These are phyloP conservation scores for Anoplolepis gracilipes DNA, from an alignment of 1,140 invertebrate species.

Conservation along the genomic window DNA sequence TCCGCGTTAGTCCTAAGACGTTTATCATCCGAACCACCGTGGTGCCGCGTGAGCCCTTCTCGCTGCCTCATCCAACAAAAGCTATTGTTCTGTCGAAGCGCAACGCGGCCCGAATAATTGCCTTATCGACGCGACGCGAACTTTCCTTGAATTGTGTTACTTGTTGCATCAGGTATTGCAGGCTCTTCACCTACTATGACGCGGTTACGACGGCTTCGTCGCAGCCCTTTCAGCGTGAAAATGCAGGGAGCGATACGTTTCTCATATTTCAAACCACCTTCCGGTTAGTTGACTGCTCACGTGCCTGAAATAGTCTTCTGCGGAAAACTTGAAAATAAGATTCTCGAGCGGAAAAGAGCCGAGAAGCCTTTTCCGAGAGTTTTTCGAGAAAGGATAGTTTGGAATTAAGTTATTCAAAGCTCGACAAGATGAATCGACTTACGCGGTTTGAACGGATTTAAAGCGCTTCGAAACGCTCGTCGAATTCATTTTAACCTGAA, in stretches of 20 bases:
- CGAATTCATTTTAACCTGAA: constrained; percentile 14
- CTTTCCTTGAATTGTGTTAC: constrained; percentile 75
- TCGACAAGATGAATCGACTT: neutral
- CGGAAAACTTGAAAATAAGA: constrained; percentile 61
- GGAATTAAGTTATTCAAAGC: constrained; percentile 35
- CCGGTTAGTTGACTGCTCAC: constrained; percentile 1
- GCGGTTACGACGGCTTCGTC: constrained; percentile 41
- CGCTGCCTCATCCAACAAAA: constrained; percentile 68
- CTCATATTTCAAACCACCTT: constrained; percentile 66
- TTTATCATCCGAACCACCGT: constrained; percentile 45
- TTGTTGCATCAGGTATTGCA: constrained; percentile 65
- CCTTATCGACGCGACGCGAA: constrained; percentile 73
- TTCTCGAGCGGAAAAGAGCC: constrained; percentile 17
- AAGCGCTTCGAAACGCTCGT: neutral
- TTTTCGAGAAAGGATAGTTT: constrained; percentile 24
- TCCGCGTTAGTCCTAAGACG: constrained; percentile 61
- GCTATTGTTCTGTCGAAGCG: constrained; percentile 69
- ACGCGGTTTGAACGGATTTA: constrained; percentile 6
- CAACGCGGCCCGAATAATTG: constrained; percentile 71
- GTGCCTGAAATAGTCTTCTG: constrained; percentile 25
- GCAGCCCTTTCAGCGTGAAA: constrained; percentile 61
- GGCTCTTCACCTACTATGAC: constrained; percentile 42
- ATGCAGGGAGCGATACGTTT: constrained; percentile 63
- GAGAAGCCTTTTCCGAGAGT: constrained; percentile 6
- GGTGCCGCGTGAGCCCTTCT: constrained; percentile 64